Evolutionary conservation across 2,113 vertebrate genomes (phyloP).

Genomic region (Corythoichthys haematopterus): DNA sequence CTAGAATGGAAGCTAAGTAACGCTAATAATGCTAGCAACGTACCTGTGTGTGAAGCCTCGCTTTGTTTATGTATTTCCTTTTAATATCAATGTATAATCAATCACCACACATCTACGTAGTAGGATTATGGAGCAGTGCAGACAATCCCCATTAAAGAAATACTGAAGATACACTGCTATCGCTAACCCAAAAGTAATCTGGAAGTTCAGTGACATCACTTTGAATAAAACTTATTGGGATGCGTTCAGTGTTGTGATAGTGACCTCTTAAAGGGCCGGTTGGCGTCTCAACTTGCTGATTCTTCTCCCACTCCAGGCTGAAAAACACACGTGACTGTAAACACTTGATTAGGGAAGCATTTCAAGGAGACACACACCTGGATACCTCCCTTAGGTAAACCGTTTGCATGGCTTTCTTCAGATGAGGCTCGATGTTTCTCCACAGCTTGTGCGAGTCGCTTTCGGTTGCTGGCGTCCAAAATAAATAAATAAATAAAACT

Average conservation of each 20-base stretch:
- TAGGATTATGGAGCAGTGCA: no score
- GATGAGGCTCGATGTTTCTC: slow-evolving; percentile 92
- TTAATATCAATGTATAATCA: no score
- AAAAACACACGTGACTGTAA: not conserved
- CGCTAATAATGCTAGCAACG: no score
- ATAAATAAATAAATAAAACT: slow-evolving; percentile 1
- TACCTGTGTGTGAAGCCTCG: no score
- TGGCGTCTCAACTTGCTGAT: slow-evolving; percentile 79
- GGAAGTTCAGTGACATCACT: no score
- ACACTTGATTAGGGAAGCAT: not conserved
- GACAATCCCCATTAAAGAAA: no score
- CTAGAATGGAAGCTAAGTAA: no score
- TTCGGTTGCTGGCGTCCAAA: slow-evolving; percentile 75
- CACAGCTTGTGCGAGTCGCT: slow-evolving; percentile 90
- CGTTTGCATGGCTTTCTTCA: slow-evolving; percentile 96
- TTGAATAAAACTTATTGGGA: no score
- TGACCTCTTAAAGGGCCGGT: slow-evolving; percentile 77
- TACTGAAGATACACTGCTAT: no score
- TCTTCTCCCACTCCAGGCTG: slow-evolving; percentile 91
- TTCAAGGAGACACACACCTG: slow-evolving; percentile 66
- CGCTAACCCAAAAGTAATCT: no score
- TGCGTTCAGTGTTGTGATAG: not conserved
- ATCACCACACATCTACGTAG: no score
- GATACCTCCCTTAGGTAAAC: slow-evolving; percentile 95
- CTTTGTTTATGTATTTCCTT: no score